Evolutionary conservation across 2,888 invertebrate genomes (phyloP).

Genomic region (Lymantria monacha): DNA sequence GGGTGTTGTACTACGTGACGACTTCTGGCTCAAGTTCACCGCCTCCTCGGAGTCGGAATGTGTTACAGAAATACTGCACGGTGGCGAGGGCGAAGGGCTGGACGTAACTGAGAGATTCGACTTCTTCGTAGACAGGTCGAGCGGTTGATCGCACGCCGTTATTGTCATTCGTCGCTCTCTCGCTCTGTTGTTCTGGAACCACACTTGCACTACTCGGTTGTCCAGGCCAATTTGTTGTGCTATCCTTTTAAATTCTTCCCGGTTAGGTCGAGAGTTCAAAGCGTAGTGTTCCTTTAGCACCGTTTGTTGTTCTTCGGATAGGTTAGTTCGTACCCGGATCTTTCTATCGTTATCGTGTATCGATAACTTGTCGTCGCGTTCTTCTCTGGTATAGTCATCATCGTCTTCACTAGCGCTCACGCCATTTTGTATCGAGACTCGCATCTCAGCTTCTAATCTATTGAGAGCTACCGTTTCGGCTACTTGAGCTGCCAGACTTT

Average conservation of each 20-base stretch:
- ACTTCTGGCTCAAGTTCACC: slow-evolving; percentile 89
- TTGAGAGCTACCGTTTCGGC: slow-evolving; percentile 85
- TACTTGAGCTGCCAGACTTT: slow-evolving; percentile 89
- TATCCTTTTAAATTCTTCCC: slow-evolving; percentile 95
- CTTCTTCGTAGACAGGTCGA: slow-evolving; percentile 95
- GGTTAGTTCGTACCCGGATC: slow-evolving; percentile 95
- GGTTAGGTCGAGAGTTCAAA: slow-evolving; percentile 95
- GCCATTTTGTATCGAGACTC: slow-evolving; percentile 74
- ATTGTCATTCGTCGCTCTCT: slow-evolving; percentile 88
- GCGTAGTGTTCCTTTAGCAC: slow-evolving; percentile 95
- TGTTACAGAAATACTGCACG: slow-evolving; percentile 83
- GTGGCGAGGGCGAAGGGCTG: slow-evolving; percentile 84
- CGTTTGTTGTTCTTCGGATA: slow-evolving; percentile 96
- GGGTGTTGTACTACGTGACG: slow-evolving; percentile 84
- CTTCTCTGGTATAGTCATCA: slow-evolving; percentile 79
- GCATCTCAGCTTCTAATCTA: slow-evolving; percentile 74
- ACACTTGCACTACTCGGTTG: slow-evolving; percentile 93
- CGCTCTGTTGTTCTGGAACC: slow-evolving; percentile 98
- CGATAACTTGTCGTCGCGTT: slow-evolving; percentile 78
- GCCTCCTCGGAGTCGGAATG: slow-evolving; percentile 87
- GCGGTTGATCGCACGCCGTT: slow-evolving; percentile 87
- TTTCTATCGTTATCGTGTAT: slow-evolving; percentile 87
- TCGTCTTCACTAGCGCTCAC: slow-evolving; percentile 85
- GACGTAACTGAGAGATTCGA: slow-evolving; percentile 80
- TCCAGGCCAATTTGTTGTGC: slow-evolving; percentile 89